Evolutionary conservation across 2,113 vertebrate species (phyloP).

Genomic region (Labeo rohita): DNA sequence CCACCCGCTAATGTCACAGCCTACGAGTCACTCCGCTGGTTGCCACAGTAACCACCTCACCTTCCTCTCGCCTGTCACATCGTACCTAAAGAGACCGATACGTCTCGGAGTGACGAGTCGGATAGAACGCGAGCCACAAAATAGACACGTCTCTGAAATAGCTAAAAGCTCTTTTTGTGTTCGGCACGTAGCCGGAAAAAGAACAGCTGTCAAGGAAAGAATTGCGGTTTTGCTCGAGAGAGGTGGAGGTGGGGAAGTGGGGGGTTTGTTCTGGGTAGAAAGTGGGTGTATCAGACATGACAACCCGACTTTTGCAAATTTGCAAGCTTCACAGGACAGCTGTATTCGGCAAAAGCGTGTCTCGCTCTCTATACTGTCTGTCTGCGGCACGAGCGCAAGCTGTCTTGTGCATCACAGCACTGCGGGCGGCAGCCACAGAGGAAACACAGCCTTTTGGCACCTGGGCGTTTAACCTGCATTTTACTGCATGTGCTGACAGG

Average conservation of each 20-base stretch:
- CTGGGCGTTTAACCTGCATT: constrained; percentile 61
- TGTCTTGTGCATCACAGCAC: constrained; percentile 36
- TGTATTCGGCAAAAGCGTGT: constrained; percentile 10
- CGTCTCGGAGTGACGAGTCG: constrained; percentile 57
- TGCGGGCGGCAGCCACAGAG: constrained; percentile 38
- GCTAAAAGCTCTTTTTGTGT: constrained; percentile 48
- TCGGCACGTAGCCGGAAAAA: constrained; percentile 7
- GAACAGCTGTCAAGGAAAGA: constrained; percentile 52
- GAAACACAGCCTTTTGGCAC: constrained; percentile 54
- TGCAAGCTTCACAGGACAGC: constrained; percentile 57
- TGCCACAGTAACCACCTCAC: constrained; percentile 78
- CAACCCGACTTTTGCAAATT: constrained; percentile 55
- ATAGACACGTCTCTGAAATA: constrained; percentile 61
- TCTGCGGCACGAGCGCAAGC: constrained; percentile 11
- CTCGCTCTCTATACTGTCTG: constrained; percentile 28
- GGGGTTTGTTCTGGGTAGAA: constrained; percentile 7
- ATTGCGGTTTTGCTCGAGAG: not conserved
- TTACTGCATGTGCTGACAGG: constrained; percentile 53
- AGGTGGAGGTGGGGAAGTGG: not conserved
- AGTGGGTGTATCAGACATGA: constrained; percentile 55
- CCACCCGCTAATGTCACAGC: constrained; percentile 66
- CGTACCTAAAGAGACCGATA: constrained; percentile 70
- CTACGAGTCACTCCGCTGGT: constrained; percentile 76
- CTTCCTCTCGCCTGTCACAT: constrained; percentile 69
- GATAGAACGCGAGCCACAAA: constrained; percentile 39